These are phyloP conservation scores for Epinotia demarniana DNA, from an alignment of 2,888 invertebrate genomes.

Conservation along the genomic window DNA sequence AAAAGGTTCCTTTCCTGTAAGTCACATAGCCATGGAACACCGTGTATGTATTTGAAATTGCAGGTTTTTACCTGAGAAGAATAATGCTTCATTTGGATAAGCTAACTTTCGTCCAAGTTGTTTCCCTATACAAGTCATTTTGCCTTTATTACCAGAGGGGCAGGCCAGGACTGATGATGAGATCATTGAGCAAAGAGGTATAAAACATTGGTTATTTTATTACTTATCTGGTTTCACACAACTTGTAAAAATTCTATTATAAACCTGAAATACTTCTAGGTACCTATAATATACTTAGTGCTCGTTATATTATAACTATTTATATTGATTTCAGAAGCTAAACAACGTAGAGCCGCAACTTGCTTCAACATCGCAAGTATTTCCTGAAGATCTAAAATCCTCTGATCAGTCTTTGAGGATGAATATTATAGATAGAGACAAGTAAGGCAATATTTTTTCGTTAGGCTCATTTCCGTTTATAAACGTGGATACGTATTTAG, in stretches of 20 bases:
- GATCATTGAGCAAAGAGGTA: slow-evolving; percentile 81
- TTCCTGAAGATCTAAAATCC: slow-evolving; percentile 67
- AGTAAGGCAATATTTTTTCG: slow-evolving; percentile 58
- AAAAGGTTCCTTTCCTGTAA: too few relatives aligned
- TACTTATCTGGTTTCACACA: not conserved
- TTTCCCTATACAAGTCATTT: slow-evolving; percentile 89
- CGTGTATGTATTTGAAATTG: slow-evolving; percentile 64
- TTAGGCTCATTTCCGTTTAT: too few relatives aligned
- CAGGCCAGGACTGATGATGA: slow-evolving; percentile 78
- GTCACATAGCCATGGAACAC: too few relatives aligned
- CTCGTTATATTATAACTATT: not conserved
- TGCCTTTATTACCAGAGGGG: slow-evolving; percentile 87
- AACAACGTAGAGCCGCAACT: slow-evolving; percentile 72
- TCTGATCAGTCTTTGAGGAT: slow-evolving; percentile 73
- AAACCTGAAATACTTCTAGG: not conserved
- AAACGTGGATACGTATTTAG: too few relatives aligned
- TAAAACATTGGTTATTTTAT: slow-evolving; percentile 9
- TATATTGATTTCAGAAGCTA: slow-evolving; percentile 65
- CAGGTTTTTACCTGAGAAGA: slow-evolving; percentile 92
- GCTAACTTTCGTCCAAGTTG: slow-evolving; percentile 93
- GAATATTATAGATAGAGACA: slow-evolving; percentile 75
- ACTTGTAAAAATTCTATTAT: slow-evolving; percentile 7
- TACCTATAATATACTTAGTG: not conserved
- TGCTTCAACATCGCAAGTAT: slow-evolving; percentile 55
- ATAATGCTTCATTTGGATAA: slow-evolving; percentile 93